Evolutionary conservation across 2,888 invertebrate genomes (phyloP).

Genomic region (Epiperipatus broadwayi): DNA sequence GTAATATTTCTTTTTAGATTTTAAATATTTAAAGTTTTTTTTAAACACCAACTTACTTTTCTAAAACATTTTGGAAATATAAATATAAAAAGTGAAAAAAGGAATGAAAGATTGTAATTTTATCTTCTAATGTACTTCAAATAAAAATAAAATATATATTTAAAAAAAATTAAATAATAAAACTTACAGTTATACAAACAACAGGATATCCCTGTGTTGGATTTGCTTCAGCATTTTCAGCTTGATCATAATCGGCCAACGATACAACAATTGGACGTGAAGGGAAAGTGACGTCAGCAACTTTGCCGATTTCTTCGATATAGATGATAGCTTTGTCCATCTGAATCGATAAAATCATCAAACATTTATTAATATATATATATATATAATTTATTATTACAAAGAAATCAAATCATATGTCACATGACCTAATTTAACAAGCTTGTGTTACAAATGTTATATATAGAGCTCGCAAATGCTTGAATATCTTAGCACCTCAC

Average conservation of each 20-base stretch:
- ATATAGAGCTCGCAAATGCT: too few relatives aligned
- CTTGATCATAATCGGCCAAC: slow-evolving; percentile 23
- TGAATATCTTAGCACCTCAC: too few relatives aligned
- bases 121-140: too few relatives aligned
- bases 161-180: neutral
- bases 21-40: too few relatives aligned
- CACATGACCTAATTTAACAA: too few relatives aligned
- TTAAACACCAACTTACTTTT: too few relatives aligned
- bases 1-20: too few relatives aligned
- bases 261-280: slow-evolving; percentile 26
- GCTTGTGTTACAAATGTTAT: too few relatives aligned
- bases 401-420: neutral
- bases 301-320: slow-evolving; percentile 26
- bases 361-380: slow-evolving; percentile 1
- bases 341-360: too few relatives aligned
- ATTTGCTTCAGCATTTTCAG: slow-evolving; percentile 16
- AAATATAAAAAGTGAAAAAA: too few relatives aligned
- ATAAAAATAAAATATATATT: neutral
- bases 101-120: too few relatives aligned
- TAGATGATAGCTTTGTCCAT: slow-evolving; percentile 23
- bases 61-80: too few relatives aligned
- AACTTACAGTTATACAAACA: slow-evolving; percentile 28
- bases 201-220: slow-evolving; percentile 28
- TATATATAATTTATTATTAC: slow-evolving; percentile 7
- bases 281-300: slow-evolving; percentile 28